Base-by-base conservation (phyloP, 2,113 vertebrate species). In the Thunnus maccoyii region DNA sequence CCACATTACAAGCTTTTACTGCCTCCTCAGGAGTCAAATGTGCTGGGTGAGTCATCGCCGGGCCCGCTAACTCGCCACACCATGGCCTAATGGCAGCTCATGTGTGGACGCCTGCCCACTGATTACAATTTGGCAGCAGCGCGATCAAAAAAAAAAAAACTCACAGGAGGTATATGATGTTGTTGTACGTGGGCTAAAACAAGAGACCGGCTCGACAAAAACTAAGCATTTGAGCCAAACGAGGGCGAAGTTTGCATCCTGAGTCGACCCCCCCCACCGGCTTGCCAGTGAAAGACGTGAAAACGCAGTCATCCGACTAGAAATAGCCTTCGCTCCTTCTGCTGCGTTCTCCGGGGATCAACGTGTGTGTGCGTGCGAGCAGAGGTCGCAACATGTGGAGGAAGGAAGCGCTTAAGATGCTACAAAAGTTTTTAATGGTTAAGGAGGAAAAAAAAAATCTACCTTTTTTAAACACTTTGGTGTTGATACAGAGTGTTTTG, bases 1-100 rank as follows among this genome's bases (percentile, higher is more conserved):
- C 91, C 88, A 94, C 93, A 95, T 94, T 93, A 93, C 69, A 64
- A 22, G 81, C 78, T 86, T 87, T 78, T 84, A 65, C 88, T 84
- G 84, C 85, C 89, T 91, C 77, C 86, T 91, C 85, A 74, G 71
- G 84, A 93, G 90, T 83, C 72, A 80, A 78, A 72, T 22, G 61
- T 36, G 20, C 83, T 72, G 82, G 86, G 88, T 91, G 92, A 93
- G 80, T 93, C 92, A 93, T 78, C 46, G 17, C 58, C 69, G 32
- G 62, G 73, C 64, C 68, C 1, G 65, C 75, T 76, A 60, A 66
- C 89, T 79, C 77, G 44, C 76, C 51, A 32, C 83, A 16, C 60
- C 72, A 36, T 70, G 86, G 82, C 85, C 84, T 71, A 85, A 87
- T 82, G 69, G 81, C 79, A 56, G 85, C 78, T 91, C 80, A 41